Evolutionary conservation across 2,797 vertebrate species (phyloP), one percentile per base, ranked within the genome.

Genomic region (Erethizon dorsatum): DNA sequence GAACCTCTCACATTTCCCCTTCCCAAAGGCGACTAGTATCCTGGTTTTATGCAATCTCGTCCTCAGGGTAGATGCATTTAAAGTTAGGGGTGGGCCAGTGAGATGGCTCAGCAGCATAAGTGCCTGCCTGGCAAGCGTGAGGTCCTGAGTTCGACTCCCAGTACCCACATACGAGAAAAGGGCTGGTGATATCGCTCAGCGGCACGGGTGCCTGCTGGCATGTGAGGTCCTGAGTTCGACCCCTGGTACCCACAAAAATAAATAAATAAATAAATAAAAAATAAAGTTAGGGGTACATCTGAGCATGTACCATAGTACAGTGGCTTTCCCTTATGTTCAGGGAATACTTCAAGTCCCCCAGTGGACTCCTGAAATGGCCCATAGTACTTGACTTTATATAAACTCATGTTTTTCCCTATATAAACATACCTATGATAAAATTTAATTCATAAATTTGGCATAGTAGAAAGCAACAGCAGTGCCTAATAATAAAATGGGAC

Each of bases 1-100:
- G 14, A 77, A 8, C 22, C 1, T 14, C 3, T 79, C 15, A 5
- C 0, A 1, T 17, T 7, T 24, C 0, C 37, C 10, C 24, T 80
- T 63, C 37, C 69, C 54, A 84, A 37, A 73, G n/a, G 69, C 41
- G 80, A 61, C 69, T 17, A 0, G 20, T 18, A 78, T 15, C 45
- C 3, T 20, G 10, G 63, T 77, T 57, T 77, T 41, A 59, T 7
- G 61, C 2, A 24, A 37, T 59, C 4, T 18, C 6, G 11, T 85
- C 92, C 24, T 59, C 75, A 83, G 17, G 73, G 14, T 17, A 12
- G 22, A 11, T 50, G 67, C 7, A 18, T 92, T 83, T 57, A 31
- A 31, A 28, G 26, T 56, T 57, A 88, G 50, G 24, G 13, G 57
- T 37, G 37, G 37, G 37, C 37, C 37, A 41, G 37, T 41, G 37